phyloP scores from a whole-genome alignment of 1,140 invertebrate species.

The Wasmannia auropunctata region DNA sequence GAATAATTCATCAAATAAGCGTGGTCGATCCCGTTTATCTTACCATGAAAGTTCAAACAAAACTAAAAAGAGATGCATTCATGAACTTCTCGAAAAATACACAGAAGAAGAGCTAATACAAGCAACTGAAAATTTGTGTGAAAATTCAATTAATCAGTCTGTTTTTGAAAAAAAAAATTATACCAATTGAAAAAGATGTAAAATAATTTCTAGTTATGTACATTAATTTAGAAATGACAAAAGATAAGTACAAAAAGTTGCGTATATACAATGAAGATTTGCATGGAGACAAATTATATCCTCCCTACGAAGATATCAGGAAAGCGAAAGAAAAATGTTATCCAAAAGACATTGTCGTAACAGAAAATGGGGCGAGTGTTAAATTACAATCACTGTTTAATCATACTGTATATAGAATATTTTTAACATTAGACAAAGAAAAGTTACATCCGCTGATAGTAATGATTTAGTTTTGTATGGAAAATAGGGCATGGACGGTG shows the following conservation, averaged over 20 bases:
- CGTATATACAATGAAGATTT: neutral
- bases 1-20: neutral
- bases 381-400: neutral
- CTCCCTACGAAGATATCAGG: neutral
- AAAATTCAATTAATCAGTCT: neutral
- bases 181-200: neutral
- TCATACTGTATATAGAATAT: neutral
- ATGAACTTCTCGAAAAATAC: neutral
- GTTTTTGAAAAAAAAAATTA: neutral
- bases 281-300: neutral
- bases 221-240: constrained; percentile 14
- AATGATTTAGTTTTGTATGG: neutral
- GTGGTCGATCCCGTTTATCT: neutral
- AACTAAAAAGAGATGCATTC: neutral
- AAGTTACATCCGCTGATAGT: neutral
- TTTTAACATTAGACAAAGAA: neutral
- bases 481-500: neutral
- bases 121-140: neutral
- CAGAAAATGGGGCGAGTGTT: neutral
- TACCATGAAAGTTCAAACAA: neutral
- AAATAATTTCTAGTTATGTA: neutral
- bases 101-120: neutral
- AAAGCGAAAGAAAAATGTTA: constrained; percentile 14
- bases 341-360: constrained; percentile 2
- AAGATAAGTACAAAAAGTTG: neutral